Conservation (phyloP, 1,140 invertebrate genomes). For the Dendroctonus ponderosae region DNA sequence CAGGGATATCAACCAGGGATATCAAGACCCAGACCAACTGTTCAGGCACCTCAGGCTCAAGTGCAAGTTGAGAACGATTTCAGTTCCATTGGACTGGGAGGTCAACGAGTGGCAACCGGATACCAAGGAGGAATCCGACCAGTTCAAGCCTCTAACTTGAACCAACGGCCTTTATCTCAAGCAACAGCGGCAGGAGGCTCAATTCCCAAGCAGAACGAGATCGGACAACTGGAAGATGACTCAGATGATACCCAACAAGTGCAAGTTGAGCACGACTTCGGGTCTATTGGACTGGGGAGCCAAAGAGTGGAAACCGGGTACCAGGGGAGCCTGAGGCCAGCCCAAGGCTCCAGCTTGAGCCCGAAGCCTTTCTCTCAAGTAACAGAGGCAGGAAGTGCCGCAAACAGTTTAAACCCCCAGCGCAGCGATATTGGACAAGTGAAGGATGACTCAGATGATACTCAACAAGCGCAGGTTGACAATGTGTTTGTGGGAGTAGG, state of each 20-base stretch:
- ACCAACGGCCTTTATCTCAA: not conserved
- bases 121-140: not conserved
- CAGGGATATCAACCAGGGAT: not conserved
- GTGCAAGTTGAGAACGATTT: not conserved
- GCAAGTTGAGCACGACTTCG: not conserved
- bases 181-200: not conserved
- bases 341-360: not conserved
- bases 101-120: conserved; percentile 3
- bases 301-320: conserved; percentile 4
- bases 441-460: conserved; percentile 8
- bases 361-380: not conserved
- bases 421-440: not conserved
- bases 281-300: not conserved
- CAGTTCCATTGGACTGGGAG: not conserved
- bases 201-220: too few species aligned
- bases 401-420: too few species aligned
- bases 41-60: not conserved
- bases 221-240: conserved; percentile 6
- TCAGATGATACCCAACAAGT: conserved; percentile 11
- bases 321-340: not conserved
- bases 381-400: not conserved
- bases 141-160: not conserved
- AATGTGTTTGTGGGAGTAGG: conserved; percentile 1
- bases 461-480: conserved; percentile 8
- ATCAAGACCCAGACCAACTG: not conserved